Conservation (phyloP, 1,140 invertebrate genomes). For the Drosophila sulfurigaster region DNA sequence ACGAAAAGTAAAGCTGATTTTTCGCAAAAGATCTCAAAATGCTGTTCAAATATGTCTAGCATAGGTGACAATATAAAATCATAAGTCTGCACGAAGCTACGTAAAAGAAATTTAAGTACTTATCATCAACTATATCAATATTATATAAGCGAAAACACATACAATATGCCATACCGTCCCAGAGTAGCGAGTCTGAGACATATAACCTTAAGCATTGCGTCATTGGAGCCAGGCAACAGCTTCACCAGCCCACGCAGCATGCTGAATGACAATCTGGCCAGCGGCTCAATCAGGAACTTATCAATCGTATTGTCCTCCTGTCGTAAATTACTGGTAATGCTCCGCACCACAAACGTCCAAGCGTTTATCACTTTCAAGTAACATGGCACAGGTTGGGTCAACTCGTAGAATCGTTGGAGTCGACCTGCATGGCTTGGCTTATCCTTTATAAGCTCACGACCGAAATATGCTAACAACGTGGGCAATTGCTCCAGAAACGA, state of each 20-base stretch:
- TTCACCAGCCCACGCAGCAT: conserved; percentile 48
- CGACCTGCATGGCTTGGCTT: neutral
- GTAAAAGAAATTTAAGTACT: neutral
- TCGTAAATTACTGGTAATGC: conserved; percentile 25
- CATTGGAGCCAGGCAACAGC: conserved; percentile 29
- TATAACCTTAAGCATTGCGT: conserved; percentile 27
- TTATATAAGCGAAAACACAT: conserved; percentile 2
- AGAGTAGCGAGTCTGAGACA: conserved; percentile 42
- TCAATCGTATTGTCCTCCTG: conserved; percentile 2
- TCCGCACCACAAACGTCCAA: conserved; percentile 47
- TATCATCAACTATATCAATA: neutral
- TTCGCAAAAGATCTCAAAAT: conserved; percentile 47
- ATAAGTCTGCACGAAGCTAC: conserved; percentile 49
- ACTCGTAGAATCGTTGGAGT: conserved; percentile 13
- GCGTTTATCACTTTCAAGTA: conserved; percentile 42
- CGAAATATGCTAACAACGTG: conserved; percentile 4
- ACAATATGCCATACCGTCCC: conserved; percentile 63
- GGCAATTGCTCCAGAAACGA: conserved; percentile 44
- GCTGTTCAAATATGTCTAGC: conserved; percentile 50
- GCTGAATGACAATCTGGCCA: conserved; percentile 61
- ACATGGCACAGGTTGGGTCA: conserved; percentile 47
- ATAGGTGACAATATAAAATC: conserved; percentile 45
- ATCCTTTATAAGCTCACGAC: neutral
- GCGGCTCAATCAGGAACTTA: conserved; percentile 50
- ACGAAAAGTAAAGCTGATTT: conserved; percentile 51